Percentiles rank a stretch among this genome's conserved stretches.
phyloP scores from a whole-genome alignment of 1,140 invertebrate genomes.

The Papilio dardanus region DNA sequence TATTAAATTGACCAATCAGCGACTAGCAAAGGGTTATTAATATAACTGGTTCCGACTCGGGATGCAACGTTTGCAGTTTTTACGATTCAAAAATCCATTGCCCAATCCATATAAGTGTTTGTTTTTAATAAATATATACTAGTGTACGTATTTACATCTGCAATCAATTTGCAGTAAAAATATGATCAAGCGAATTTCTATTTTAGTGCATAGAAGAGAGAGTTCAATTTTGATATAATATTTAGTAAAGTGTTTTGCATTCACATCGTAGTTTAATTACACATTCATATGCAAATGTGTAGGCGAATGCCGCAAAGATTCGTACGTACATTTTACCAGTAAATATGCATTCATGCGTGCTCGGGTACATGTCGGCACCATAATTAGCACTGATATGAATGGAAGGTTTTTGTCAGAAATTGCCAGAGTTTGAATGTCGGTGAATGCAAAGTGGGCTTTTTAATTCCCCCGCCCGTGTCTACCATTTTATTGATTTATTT shows the following conservation, averaged over 20 bases:
- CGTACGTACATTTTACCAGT: slow-evolving; percentile 66
- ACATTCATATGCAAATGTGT: slow-evolving; percentile 81
- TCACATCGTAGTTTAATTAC: slow-evolving; percentile 71
- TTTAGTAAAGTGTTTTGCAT: slow-evolving; percentile 32
- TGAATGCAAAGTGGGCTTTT: slow-evolving; percentile 55
- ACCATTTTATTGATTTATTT: slow-evolving; percentile 45
- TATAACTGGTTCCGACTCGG: slow-evolving; percentile 2
- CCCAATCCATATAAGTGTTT: slow-evolving; percentile 32
- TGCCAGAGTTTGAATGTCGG: slow-evolving; percentile 51
- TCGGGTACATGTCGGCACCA: slow-evolving; percentile 64
- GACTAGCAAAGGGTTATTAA: slow-evolving; percentile 4
- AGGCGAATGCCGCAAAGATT: slow-evolving; percentile 71
- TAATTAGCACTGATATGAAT: slow-evolving; percentile 76
- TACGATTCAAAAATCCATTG: slow-evolving; percentile 23
- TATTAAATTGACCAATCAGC: slow-evolving; percentile 5
- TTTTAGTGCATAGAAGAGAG: background rate
- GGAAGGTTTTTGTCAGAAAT: slow-evolving; percentile 65
- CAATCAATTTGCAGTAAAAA: slow-evolving; percentile 34
- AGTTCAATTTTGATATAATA: slow-evolving; percentile 25
- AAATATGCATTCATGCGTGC: slow-evolving; percentile 77
- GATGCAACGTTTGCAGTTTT: slow-evolving; percentile 14
- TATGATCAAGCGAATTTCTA: slow-evolving; percentile 1
- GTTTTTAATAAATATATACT: slow-evolving; percentile 34
- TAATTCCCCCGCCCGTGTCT: slow-evolving; percentile 24
- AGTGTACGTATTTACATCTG: slow-evolving; percentile 31